Evolutionary conservation across 2,113 vertebrate species (phyloP).

Genomic region (Labeo rohita): DNA sequence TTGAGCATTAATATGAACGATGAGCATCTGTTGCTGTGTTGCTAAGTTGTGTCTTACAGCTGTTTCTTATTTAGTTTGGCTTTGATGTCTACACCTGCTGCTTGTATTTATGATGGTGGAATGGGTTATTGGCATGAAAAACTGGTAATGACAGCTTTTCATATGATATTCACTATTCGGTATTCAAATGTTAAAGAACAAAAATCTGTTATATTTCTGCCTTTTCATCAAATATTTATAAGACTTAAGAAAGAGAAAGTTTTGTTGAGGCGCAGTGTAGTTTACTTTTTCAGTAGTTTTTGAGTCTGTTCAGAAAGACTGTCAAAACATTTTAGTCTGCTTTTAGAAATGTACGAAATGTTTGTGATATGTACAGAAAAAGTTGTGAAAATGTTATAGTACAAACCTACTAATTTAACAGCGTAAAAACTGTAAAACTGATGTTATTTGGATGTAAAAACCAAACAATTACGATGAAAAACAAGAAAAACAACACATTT

Average conservation of each 20-base stretch:
- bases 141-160: neutral
- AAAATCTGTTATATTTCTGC: neutral
- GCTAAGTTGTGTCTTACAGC: constrained; percentile 16
- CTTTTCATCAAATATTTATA: neutral
- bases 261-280: neutral
- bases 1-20: neutral
- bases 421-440: neutral
- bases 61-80: constrained; percentile 13
- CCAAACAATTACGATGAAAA: neutral
- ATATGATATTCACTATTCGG: neutral
- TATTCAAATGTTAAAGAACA: neutral
- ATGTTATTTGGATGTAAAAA: neutral
- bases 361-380: too few species aligned
- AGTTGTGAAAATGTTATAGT: neutral
- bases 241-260: neutral
- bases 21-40: neutral
- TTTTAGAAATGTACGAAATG: too few species aligned
- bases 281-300: too few species aligned
- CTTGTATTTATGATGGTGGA: neutral
- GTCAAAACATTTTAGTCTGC: too few species aligned
- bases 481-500: neutral
- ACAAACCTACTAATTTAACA: neutral
- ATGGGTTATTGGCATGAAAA: neutral
- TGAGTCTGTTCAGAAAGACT: too few species aligned
- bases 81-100: constrained; percentile 10